Conservation (phyloP, 1,140 invertebrate genomes). For the Drosophila neocordata region DNA sequence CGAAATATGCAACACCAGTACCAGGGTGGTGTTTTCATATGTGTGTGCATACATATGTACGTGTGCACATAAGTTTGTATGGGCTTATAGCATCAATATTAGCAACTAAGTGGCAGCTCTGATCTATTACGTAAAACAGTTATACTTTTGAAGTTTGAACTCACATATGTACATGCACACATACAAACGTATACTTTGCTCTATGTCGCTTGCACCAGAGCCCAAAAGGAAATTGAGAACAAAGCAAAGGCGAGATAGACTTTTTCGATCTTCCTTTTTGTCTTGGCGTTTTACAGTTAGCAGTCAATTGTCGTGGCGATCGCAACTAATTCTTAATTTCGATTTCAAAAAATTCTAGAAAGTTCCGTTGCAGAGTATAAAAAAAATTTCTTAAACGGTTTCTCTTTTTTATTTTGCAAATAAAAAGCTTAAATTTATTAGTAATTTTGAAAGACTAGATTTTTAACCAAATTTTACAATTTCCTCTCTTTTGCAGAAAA, state of each 20-base stretch:
- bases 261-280: background rate
- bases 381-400: background rate
- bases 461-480: background rate
- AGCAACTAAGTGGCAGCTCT: background rate
- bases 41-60: background rate
- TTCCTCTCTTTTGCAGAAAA: slow-evolving; percentile 57
- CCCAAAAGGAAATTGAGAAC: slow-evolving; percentile 1
- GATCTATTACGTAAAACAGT: background rate
- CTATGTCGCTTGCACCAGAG: slow-evolving; percentile 12
- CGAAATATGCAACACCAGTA: no score
- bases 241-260: slow-evolving; percentile 5
- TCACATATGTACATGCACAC: background rate
- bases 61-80: background rate
- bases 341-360: background rate
- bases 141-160: background rate
- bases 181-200: background rate
- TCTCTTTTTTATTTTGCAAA: background rate
- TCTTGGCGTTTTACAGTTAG: slow-evolving; percentile 32
- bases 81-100: background rate
- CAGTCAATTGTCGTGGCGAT: slow-evolving; percentile 2
- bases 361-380: slow-evolving; percentile 12
- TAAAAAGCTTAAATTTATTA: slow-evolving; percentile 14
- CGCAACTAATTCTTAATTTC: slow-evolving; percentile 19
- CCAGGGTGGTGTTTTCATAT: no score
- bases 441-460: slow-evolving; percentile 13